A percentile compares a stretch with the other conserved stretches of the same genome.
phyloP scores from a whole-genome alignment of 2,888 invertebrate species.

The Aphidoletes aphidimyza region DNA sequence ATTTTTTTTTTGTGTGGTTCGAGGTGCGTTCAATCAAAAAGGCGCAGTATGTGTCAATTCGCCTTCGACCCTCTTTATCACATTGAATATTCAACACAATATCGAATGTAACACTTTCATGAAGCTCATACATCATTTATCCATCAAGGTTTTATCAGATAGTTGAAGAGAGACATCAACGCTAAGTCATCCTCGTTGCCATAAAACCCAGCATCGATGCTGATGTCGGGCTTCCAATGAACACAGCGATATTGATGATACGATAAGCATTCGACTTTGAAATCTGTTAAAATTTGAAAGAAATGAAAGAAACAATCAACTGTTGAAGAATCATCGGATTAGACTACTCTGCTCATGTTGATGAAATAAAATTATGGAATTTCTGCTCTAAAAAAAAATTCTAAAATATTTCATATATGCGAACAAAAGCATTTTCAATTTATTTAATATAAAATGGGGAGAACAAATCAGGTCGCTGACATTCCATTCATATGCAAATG shows the following conservation, averaged over 20 bases:
- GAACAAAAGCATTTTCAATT: neutral
- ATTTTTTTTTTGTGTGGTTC: too few relatives aligned
- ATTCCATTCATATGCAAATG: constrained; percentile 32
- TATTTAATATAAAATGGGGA: neutral
- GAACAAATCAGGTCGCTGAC: neutral
- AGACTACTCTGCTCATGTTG: too few relatives aligned
- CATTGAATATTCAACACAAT: neutral
- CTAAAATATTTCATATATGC: neutral
- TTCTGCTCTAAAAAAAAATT: neutral
- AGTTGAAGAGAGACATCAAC: neutral
- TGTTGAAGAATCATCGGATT: neutral
- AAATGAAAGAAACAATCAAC: neutral
- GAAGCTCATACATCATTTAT: constrained; percentile 39
- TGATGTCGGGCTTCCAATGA: neutral
- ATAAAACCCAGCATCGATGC: neutral
- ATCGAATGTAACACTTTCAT: neutral
- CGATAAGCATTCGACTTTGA: constrained; percentile 2
- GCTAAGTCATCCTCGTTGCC: neutral
- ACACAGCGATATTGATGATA: neutral
- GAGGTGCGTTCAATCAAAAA: neutral
- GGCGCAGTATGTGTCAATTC: constrained; percentile 37
- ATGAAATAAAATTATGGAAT: neutral
- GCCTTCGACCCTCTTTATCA: constrained; percentile 24
- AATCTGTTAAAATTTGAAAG: neutral
- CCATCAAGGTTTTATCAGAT: constrained; percentile 3